Conservation (phyloP, 1,140 invertebrate species). For the Sweltsa coloradensis region DNA sequence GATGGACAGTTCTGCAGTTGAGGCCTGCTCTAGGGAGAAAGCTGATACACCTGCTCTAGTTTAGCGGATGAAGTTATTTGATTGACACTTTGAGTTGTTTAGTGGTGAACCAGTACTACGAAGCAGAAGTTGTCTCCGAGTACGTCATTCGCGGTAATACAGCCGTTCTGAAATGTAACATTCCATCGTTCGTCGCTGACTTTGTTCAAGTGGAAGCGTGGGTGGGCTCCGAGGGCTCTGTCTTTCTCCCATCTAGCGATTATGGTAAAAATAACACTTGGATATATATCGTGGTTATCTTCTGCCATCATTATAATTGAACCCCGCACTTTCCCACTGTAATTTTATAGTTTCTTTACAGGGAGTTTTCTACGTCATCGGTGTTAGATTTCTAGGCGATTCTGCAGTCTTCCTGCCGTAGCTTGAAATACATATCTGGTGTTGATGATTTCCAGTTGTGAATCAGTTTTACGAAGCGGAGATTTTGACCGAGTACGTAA, state of each 20-base stretch:
- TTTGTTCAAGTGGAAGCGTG: slow-evolving; percentile 83
- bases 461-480: slow-evolving; percentile 71
- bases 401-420: neutral
- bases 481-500: slow-evolving; percentile 67
- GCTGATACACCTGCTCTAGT: too few relatives aligned
- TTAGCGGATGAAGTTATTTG: too few relatives aligned
- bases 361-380: too few relatives aligned
- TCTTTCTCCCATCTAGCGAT: slow-evolving; percentile 47
- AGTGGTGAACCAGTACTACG: slow-evolving; percentile 86
- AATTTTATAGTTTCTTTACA: too few relatives aligned
- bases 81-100: slow-evolving; percentile 24
- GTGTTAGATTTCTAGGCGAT: neutral
- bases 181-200: slow-evolving; percentile 83
- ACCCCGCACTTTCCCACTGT: neutral
- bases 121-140: slow-evolving; percentile 83
- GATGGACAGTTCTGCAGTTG: too few relatives aligned
- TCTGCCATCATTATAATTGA: neutral
- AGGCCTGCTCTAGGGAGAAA: too few relatives aligned
- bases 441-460: slow-evolving; percentile 46
- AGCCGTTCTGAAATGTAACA: slow-evolving; percentile 83
- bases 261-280: slow-evolving; percentile 45
- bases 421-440: neutral
- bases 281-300: too few relatives aligned
- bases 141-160: slow-evolving; percentile 87
- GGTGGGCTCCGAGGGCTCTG: slow-evolving; percentile 64